Conservation (phyloP, 2,888 invertebrate genomes). For the Chrysolina oricalcia region DNA sequence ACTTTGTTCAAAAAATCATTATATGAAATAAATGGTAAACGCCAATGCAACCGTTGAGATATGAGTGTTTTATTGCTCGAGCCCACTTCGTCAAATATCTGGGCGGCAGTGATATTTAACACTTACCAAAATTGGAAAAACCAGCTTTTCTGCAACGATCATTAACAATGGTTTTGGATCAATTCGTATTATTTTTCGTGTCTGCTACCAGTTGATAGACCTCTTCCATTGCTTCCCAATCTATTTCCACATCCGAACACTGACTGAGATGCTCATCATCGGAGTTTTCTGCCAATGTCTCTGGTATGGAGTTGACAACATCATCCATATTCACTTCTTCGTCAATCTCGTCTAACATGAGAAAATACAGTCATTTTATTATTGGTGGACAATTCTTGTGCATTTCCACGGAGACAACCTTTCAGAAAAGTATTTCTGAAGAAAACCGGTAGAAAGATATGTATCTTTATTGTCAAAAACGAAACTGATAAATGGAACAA, state of each 20-base stretch:
- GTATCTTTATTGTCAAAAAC: too few species aligned
- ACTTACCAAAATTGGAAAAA: not conserved
- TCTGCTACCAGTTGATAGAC: slow-evolving; percentile 62
- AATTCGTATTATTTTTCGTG: slow-evolving; percentile 24
- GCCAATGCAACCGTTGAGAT: too few species aligned
- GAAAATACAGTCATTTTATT: too few species aligned
- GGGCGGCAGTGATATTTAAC: not conserved
- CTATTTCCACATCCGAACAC: slow-evolving; percentile 61
- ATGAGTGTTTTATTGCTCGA: too few species aligned
- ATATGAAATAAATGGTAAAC: too few species aligned
- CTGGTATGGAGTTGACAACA: slow-evolving; percentile 56
- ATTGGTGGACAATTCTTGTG: too few species aligned
- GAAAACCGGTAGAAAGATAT: too few species aligned
- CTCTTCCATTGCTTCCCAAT: slow-evolving; percentile 65
- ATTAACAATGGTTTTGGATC: not conserved
- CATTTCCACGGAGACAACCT: too few species aligned
- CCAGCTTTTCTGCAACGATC: not conserved
- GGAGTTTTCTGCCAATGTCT: slow-evolving; percentile 55
- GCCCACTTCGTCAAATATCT: not conserved
- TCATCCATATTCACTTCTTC: slow-evolving; percentile 56
- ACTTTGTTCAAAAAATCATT: too few species aligned
- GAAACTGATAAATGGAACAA: too few species aligned
- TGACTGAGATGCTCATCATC: slow-evolving; percentile 53
- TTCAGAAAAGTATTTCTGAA: too few species aligned
- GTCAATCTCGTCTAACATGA: slow-evolving; percentile 35